Evolutionary conservation across 1,140 invertebrate species (phyloP).

Genomic region (Trichomalopsis sarcophagae): DNA sequence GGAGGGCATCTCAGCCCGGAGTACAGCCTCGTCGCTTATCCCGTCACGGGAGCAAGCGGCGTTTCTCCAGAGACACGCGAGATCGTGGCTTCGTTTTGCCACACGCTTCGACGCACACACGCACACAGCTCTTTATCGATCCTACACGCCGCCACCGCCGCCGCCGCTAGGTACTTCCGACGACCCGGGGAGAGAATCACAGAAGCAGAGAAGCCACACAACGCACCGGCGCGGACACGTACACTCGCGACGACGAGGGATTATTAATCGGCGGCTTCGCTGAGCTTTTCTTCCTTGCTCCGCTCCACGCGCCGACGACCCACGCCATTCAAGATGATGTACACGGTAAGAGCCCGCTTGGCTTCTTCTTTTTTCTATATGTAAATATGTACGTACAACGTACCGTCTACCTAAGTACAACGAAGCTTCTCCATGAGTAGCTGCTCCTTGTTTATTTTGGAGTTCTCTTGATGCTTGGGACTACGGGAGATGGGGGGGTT

Average conservation of each 20-base stretch:
- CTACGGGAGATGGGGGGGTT: too few species aligned
- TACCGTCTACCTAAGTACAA: neutral
- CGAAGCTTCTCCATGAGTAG: neutral
- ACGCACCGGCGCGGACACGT: slow-evolving; percentile 9
- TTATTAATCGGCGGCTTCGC: neutral
- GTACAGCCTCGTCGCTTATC: neutral
- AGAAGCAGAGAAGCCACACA: slow-evolving; percentile 7
- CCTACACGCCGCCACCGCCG: neutral
- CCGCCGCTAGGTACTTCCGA: neutral
- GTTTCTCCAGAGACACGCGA: too few species aligned
- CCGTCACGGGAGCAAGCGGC: too few species aligned
- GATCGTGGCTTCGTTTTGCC: neutral
- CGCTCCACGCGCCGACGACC: neutral
- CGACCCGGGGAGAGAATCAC: neutral
- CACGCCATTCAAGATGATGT: slow-evolving; percentile 71
- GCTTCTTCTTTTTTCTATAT: slow-evolving; percentile 8
- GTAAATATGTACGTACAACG: neutral
- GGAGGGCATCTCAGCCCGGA: neutral
- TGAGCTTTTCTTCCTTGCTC: neutral
- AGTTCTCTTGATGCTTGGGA: neutral
- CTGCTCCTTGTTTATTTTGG: neutral
- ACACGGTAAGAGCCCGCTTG: slow-evolving; percentile 69
- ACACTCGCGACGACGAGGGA: neutral
- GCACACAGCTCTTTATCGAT: neutral
- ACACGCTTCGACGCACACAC: neutral